phyloP scores from a whole-genome alignment of 2,797 vertebrate genomes.

The Karalla daura region DNA sequence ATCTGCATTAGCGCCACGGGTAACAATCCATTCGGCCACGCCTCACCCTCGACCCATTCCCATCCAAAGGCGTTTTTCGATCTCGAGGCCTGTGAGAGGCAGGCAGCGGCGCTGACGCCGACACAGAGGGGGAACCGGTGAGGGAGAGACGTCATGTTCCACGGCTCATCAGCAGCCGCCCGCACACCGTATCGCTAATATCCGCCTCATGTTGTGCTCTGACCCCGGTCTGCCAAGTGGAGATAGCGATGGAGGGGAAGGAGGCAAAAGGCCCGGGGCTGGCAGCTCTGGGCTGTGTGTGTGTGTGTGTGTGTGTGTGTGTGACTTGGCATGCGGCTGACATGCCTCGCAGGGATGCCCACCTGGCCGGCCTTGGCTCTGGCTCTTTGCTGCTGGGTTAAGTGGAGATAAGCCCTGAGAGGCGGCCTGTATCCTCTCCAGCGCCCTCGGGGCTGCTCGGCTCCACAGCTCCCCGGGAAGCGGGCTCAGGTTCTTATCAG shows the following conservation, averaged over 20 bases:
- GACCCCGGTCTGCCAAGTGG: constrained; percentile 53
- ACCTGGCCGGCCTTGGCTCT: constrained; percentile 72
- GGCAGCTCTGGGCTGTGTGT: background rate
- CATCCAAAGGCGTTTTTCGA: too few species aligned
- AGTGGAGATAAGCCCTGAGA: constrained; percentile 75
- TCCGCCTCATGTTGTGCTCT: constrained; percentile 29
- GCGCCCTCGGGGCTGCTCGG: constrained; percentile 33
- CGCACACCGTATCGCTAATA: constrained; percentile 32
- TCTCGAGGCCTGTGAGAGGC: too few species aligned
- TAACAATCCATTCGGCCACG: too few species aligned
- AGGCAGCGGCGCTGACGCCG: background rate
- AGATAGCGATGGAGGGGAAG: constrained; percentile 56
- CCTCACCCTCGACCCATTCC: too few species aligned
- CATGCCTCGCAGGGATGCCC: constrained; percentile 57
- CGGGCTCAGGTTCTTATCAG: constrained; percentile 66
- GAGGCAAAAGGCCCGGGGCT: constrained; percentile 27
- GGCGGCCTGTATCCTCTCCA: constrained; percentile 50
- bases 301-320: too few species aligned
- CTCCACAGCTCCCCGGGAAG: constrained; percentile 56
- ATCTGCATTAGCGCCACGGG: too few species aligned
- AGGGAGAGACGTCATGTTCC: background rate
- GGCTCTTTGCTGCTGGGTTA: constrained; percentile 37
- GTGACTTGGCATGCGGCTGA: constrained; percentile 44
- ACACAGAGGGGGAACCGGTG: constrained; percentile 1
- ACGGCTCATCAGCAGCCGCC: constrained; percentile 6